These are phyloP conservation scores for Ericerus pela DNA, from an alignment of 1,140 invertebrate genomes.

Conservation along the genomic window DNA sequence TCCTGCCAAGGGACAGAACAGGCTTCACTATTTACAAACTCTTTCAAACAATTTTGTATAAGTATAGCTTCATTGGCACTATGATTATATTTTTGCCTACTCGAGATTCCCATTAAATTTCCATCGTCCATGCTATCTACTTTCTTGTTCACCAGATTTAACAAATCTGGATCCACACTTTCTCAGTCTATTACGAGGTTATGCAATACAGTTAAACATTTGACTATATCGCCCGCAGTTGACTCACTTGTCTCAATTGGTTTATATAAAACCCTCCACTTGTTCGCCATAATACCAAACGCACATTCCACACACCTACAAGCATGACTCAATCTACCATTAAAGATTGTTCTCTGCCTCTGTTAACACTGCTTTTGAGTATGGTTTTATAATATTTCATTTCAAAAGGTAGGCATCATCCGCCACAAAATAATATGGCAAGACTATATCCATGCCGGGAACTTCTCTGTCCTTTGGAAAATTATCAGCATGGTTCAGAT, in stretches of 20 bases:
- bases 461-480: conserved; percentile 1
- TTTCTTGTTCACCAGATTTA: too few relatives aligned
- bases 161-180: too few relatives aligned
- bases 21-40: too few relatives aligned
- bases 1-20: too few relatives aligned
- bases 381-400: conserved; percentile 27
- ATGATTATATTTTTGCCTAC: too few relatives aligned
- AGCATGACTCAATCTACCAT: conserved; percentile 26
- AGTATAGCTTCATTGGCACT: too few relatives aligned
- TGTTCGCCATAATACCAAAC: conserved; percentile 30
- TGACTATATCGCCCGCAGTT: conserved; percentile 4
- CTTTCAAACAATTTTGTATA: too few relatives aligned
- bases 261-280: conserved; percentile 21
- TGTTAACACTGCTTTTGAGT: conserved; percentile 14
- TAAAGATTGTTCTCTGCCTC: conserved; percentile 28
- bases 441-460: background rate
- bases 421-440: conserved; percentile 19
- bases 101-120: too few relatives aligned
- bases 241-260: conserved; percentile 13
- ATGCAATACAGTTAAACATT: conserved; percentile 2
- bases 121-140: too few relatives aligned
- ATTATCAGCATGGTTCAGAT: background rate
- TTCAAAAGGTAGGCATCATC: conserved; percentile 33
- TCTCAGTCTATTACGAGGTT: conserved; percentile 10
- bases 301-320: conserved; percentile 30